Evolutionary conservation across 2,888 invertebrate genomes (phyloP).

Genomic region (Ischnura elegans): DNA sequence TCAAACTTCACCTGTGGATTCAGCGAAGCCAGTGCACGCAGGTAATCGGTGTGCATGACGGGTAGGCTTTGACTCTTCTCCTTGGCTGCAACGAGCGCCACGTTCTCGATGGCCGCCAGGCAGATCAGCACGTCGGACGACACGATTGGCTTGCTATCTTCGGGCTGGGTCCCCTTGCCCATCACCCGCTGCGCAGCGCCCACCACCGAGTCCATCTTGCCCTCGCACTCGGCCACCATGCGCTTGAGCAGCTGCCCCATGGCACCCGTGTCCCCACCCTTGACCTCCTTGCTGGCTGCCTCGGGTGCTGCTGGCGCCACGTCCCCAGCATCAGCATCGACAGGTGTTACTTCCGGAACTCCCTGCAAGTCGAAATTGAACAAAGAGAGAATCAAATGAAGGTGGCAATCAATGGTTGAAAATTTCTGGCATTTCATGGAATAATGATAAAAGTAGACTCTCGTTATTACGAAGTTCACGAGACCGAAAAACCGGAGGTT

Average conservation of each 20-base stretch:
- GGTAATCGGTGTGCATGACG: neutral
- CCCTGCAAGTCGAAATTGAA: neutral
- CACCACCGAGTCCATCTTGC: constrained; percentile 22
- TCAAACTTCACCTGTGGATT: neutral
- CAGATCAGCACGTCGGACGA: neutral
- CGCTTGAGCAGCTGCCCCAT: neutral
- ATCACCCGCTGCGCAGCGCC: neutral
- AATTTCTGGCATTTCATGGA: too few relatives aligned
- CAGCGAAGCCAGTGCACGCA: neutral
- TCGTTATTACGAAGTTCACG: too few relatives aligned
- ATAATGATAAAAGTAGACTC: too few relatives aligned
- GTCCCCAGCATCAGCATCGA: constrained; percentile 37
- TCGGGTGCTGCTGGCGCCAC: neutral
- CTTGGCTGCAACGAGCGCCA: constrained; percentile 1
- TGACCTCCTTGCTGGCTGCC: neutral
- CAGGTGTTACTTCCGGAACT: constrained; percentile 67
- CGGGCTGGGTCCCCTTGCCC: neutral
- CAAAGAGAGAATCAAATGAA: neutral
- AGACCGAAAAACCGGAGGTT: too few relatives aligned
- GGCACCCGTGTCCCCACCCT: neutral
- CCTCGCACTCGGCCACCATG: constrained; percentile 3
- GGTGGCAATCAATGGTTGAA: neutral
- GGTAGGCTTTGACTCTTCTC: neutral
- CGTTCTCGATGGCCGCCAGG: constrained; percentile 44
- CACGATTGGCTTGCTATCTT: neutral